Base-by-base conservation (phyloP, 2,888 invertebrate genomes). In the Athripsodes cinereus region DNA sequence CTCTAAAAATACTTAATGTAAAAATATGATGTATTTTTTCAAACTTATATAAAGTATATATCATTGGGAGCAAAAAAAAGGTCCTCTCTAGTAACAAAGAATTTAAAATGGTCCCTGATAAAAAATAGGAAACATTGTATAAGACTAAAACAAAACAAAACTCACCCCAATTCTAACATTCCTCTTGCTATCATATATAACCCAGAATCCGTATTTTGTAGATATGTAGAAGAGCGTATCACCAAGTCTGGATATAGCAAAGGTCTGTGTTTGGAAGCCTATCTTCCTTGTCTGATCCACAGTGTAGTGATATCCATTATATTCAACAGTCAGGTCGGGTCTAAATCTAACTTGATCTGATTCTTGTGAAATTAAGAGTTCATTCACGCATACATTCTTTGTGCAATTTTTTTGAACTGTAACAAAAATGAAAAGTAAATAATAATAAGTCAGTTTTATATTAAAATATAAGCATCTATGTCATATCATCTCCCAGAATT, bases 131-230 rank as follows among this genome's bases (percentile, higher is more conserved):
- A n/a, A n/a, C n/a, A n/a, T n/a, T n/a, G n/a, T n/a, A n/a, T n/a
- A n/a, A n/a, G n/a, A n/a, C n/a, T n/a, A n/a, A n/a, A n/a, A n/a
- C n/a, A n/a, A 26, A 13, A n/a, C 3, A 40, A 3, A 40, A 40
- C 77, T 79, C 51, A 90, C 86, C 62, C 87, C 88, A 64, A 92
- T 79, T 71, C 86, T 88, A 1, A 85, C 77, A 68, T 85, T 84
- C 2, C 85, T 85, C 55, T 84, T 81, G 2, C 78, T 76, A 67
- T 83, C 86, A 74, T 88, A 88, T 1, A 85, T 78, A 1, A 90
- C 81, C 74, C 86, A 88, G 69, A 90, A 90, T 55, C 87, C 86
- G 66, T 88, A 86, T 57, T 79, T 79, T 60, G 83, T 81, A 0
- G 88, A 89, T 19, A 83, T 81, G 60, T 90, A 83, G 1, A 86